A percentile compares a stretch with the other conserved stretches of the same genome.
Conservation (phyloP, 1,140 invertebrate genomes). For the Platorchestia sp. region DNA sequence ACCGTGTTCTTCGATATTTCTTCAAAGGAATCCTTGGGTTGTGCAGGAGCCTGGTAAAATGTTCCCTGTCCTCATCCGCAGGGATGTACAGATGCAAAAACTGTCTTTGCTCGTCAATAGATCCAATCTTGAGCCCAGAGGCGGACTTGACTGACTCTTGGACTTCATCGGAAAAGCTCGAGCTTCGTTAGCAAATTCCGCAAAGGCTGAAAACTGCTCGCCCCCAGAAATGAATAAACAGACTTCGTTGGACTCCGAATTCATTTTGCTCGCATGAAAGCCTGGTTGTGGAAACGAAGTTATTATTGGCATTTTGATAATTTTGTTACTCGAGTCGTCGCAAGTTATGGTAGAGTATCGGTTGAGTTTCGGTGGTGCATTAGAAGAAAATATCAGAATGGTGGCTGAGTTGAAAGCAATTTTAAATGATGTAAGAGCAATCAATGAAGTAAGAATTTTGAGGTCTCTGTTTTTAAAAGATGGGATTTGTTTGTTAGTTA, state of each 20-base stretch:
- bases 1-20: constrained; percentile 7
- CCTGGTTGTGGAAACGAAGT: not conserved
- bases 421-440: too few species aligned
- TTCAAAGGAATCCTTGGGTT: not conserved
- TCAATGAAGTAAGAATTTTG: too few species aligned
- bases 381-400: not conserved
- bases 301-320: not conserved
- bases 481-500: too few species aligned
- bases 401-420: not conserved
- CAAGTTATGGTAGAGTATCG: not conserved
- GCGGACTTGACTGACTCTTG: constrained; percentile 15
- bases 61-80: not conserved
- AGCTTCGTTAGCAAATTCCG: not conserved
- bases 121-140: constrained; percentile 20
- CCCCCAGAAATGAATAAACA: not conserved
- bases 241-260: not conserved
- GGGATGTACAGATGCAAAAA: not conserved
- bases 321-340: not conserved
- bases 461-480: too few species aligned
- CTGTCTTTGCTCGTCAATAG: constrained; percentile 41
- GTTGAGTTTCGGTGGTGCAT: not conserved
- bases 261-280: not conserved
- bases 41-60: not conserved
- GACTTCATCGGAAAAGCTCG: constrained; percentile 16
- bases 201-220: not conserved